phyloP scores from a whole-genome alignment of 2,113 vertebrate species.

The Castor canadensis region DNA sequence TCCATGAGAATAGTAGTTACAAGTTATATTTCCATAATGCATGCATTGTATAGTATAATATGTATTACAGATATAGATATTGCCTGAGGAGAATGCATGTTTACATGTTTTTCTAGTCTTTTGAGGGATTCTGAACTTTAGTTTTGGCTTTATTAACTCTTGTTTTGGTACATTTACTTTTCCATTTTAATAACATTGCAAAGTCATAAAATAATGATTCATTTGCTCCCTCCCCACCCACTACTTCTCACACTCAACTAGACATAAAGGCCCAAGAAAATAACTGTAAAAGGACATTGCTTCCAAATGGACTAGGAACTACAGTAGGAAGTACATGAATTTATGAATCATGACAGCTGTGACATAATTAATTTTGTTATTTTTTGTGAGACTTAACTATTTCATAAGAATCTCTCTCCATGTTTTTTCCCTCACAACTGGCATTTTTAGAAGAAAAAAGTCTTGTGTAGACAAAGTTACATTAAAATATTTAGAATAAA shows the following conservation, averaged over 20 bases:
- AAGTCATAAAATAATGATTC: not conserved
- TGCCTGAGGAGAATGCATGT: not conserved
- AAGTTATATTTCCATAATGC: not conserved
- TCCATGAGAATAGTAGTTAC: not conserved
- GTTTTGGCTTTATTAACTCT: not conserved
- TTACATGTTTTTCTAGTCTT: not conserved
- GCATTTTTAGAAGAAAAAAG: not conserved
- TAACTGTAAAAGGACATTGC: not conserved
- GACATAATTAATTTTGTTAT: not conserved
- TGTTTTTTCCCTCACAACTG: not conserved
- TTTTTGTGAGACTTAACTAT: constrained; percentile 5
- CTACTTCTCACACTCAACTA: not conserved
- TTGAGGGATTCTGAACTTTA: too few relatives aligned
- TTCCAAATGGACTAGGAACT: not conserved
- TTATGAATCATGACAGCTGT: not conserved
- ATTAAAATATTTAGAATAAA: not conserved
- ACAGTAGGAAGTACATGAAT: not conserved
- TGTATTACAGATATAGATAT: not conserved
- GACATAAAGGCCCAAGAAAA: not conserved
- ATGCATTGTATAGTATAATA: not conserved
- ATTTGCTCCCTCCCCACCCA: not conserved
- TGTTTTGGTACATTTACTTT: not conserved
- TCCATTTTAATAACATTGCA: not conserved
- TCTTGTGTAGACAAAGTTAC: not conserved
- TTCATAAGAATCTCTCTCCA: not conserved